Percentiles rank a stretch among this genome's conserved stretches.
Evolutionary conservation across 1,140 invertebrate genomes (phyloP).

Genomic region (Zaprionus kolodkinae): DNA sequence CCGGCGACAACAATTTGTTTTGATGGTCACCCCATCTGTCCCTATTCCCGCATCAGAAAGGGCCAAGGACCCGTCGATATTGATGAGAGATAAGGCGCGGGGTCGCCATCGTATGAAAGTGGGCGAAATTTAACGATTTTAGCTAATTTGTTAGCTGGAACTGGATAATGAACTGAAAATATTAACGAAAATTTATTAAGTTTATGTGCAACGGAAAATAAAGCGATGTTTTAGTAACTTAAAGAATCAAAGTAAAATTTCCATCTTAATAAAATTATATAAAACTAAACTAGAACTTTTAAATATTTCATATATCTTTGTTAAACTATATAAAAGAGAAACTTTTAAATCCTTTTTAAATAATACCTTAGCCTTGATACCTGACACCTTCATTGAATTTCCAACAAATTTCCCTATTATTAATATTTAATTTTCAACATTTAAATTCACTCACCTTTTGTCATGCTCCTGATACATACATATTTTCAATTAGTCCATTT

Average conservation of each 20-base stretch:
- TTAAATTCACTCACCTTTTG: neutral
- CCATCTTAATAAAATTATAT: neutral
- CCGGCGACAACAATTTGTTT: slow-evolving; percentile 73
- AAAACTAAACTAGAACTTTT: neutral
- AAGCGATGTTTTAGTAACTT: too few species aligned
- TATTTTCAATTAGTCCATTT: neutral
- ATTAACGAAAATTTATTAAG: neutral
- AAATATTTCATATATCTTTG: neutral
- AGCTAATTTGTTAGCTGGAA: slow-evolving; percentile 48
- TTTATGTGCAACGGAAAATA: neutral
- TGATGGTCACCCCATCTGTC: slow-evolving; percentile 38
- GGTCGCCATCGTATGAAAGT: neutral
- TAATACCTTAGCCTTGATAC: too few species aligned
- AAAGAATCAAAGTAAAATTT: neutral
- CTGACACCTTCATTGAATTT: too few species aligned
- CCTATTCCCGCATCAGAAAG: neutral
- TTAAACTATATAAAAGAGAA: too few species aligned
- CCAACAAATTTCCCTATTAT: neutral
- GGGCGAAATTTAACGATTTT: slow-evolving; percentile 17
- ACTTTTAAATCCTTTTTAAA: too few species aligned
- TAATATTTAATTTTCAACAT: neutral
- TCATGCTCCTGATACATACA: neutral
- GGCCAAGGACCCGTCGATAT: slow-evolving; percentile 24
- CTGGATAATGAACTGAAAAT: neutral
- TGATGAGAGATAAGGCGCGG: slow-evolving; percentile 20